Percentiles rank a stretch among this genome's conserved stretches.
phyloP scores from a whole-genome alignment of 2,797 vertebrate genomes.

The Serranus cabrilla region DNA sequence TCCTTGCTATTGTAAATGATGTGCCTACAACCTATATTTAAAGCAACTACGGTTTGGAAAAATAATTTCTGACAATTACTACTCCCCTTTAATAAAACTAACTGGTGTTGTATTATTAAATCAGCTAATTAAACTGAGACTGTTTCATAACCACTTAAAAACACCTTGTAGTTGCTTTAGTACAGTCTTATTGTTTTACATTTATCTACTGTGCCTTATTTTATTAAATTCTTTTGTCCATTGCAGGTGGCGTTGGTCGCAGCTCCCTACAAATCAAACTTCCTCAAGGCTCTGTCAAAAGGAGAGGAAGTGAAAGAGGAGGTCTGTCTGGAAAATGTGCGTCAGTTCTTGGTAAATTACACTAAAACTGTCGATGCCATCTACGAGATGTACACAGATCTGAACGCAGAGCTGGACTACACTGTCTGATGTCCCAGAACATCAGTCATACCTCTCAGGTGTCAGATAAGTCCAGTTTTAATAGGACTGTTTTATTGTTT shows the following conservation, averaged over 20 bases:
- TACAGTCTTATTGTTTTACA: too few species aligned
- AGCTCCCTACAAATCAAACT: conserved; percentile 93
- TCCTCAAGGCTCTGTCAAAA: conserved; percentile 95
- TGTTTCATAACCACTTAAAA: too few species aligned
- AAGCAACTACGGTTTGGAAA: too few species aligned
- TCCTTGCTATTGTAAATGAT: too few species aligned
- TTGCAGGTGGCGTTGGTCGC: conserved; percentile 89
- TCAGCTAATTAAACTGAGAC: too few species aligned
- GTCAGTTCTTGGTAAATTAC: conserved; percentile 91
- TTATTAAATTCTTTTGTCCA: neutral
- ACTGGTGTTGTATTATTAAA: too few species aligned
- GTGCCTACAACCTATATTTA: too few species aligned
- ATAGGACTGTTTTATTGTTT: conserved; percentile 14
- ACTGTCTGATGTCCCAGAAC: conserved; percentile 84
- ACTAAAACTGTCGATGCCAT: conserved; percentile 92
- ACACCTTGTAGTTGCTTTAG: too few species aligned
- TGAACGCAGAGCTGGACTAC: conserved; percentile 95
- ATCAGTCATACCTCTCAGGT: conserved; percentile 29
- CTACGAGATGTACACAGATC: conserved; percentile 92
- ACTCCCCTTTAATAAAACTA: too few species aligned
- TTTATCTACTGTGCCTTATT: too few species aligned
- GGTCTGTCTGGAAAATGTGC: conserved; percentile 91
- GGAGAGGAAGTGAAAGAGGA: conserved; percentile 92
- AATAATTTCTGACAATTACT: too few species aligned
- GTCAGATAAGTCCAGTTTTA: conserved; percentile 23